These are phyloP conservation scores for Drosophila sucinea DNA, from an alignment of 1,140 invertebrate species.

Conservation along the genomic window DNA sequence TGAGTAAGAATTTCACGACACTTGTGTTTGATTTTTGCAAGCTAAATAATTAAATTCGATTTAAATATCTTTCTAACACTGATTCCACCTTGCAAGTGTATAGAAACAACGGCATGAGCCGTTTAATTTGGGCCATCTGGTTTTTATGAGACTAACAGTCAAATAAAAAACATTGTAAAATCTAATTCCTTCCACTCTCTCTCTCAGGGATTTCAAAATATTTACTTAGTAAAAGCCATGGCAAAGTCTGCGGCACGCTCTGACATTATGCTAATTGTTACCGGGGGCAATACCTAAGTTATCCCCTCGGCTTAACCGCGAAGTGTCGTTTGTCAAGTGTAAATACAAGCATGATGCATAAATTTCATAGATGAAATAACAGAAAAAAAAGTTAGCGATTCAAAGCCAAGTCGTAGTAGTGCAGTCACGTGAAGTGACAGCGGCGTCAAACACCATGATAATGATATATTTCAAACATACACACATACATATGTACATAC, in stretches of 20 bases:
- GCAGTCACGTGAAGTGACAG: conserved; percentile 45
- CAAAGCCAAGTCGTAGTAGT: conserved; percentile 13
- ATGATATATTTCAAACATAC: conserved; percentile 3
- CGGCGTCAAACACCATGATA: conserved; percentile 22
- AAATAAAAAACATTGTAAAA: not conserved
- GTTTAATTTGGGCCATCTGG: not conserved
- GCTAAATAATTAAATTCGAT: no score
- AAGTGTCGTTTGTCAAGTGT: conserved; percentile 42
- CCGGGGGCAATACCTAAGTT: not conserved
- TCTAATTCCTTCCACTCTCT: conserved; percentile 5
- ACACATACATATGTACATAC: not conserved
- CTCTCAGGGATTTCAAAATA: conserved; percentile 4
- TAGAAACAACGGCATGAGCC: not conserved
- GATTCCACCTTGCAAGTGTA: not conserved
- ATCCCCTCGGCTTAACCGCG: not conserved
- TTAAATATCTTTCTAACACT: not conserved
- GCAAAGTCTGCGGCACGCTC: not conserved
- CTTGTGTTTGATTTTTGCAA: no score
- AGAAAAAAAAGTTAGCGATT: not conserved
- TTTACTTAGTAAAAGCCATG: not conserved
- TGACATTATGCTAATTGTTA: conserved; percentile 1
- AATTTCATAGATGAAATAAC: conserved; percentile 22
- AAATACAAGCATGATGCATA: conserved; percentile 28
- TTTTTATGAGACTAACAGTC: not conserved
- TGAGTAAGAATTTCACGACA: no score